Evolutionary conservation across 1,140 invertebrate species (phyloP).

Genomic region (Trichonephila clavipes): DNA sequence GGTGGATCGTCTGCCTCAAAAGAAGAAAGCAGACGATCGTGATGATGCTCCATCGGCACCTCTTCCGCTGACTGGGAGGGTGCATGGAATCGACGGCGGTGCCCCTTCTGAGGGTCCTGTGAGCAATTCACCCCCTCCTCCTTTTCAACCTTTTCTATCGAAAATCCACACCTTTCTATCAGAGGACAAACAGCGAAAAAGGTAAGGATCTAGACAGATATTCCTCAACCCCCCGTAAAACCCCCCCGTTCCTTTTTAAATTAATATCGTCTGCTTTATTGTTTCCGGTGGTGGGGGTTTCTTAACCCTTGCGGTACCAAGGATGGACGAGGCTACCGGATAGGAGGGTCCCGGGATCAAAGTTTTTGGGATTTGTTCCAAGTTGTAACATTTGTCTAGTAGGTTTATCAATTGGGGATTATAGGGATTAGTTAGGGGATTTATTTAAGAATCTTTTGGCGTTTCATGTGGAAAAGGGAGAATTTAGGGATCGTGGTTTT

Average conservation of each 20-base stretch:
- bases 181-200: slow-evolving; percentile 37
- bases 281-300: neutral
- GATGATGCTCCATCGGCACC: slow-evolving; percentile 47
- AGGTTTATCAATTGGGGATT: neutral
- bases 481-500: neutral
- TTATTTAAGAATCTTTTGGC: neutral
- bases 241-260: neutral
- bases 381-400: neutral
- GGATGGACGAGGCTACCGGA: slow-evolving; percentile 35
- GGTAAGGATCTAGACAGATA: neutral
- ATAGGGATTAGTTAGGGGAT: neutral
- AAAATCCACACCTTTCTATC: neutral
- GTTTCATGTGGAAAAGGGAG: neutral
- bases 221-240: neutral
- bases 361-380: neutral
- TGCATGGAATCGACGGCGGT: slow-evolving; percentile 64
- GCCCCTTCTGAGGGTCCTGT: slow-evolving; percentile 67
- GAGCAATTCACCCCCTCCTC: slow-evolving; percentile 9
- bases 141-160: neutral
- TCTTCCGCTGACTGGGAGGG: slow-evolving; percentile 63
- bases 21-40: slow-evolving; percentile 31
- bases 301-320: slow-evolving; percentile 1
- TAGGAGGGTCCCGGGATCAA: slow-evolving; percentile 35
- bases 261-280: slow-evolving; percentile 21
- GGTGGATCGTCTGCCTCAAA: slow-evolving; percentile 7